Percentiles rank a stretch among this genome's conserved stretches.
Conservation (phyloP, 2,888 invertebrate species). For the Andrena bucephala region DNA sequence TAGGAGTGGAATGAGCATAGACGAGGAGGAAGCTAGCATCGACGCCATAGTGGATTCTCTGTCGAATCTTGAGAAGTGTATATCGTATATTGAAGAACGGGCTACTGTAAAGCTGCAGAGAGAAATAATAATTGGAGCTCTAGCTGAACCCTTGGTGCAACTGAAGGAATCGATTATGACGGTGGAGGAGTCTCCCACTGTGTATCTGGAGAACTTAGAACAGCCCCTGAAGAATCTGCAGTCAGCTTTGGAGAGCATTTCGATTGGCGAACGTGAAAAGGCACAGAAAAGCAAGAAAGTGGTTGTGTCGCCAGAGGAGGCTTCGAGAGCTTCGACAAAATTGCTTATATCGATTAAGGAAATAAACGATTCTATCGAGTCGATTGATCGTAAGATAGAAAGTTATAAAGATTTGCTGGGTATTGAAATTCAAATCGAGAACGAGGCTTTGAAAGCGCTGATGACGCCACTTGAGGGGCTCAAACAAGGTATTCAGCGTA, state of each 20-base stretch:
- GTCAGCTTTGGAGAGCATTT: conserved; percentile 53
- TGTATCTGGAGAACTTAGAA: conserved; percentile 65
- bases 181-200: conserved; percentile 64
- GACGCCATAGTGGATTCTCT: conserved; percentile 73
- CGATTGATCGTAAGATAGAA: conserved; percentile 60
- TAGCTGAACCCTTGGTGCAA: conserved; percentile 62
- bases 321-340: conserved; percentile 38
- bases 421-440: conserved; percentile 60
- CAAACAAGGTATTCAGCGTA: conserved; percentile 45
- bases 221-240: conserved; percentile 60
- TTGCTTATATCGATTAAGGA: conserved; percentile 45
- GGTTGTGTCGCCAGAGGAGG: conserved; percentile 35
- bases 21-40: conserved; percentile 63
- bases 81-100: conserved; percentile 71
- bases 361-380: conserved; percentile 58
- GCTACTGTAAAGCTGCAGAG: conserved; percentile 59
- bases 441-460: conserved; percentile 59
- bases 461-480: conserved; percentile 57
- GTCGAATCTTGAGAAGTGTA: conserved; percentile 72
- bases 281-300: background rate
- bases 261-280: conserved; percentile 5
- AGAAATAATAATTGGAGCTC: conserved; percentile 34
- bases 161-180: conserved; percentile 66
- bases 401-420: conserved; percentile 49
- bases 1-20: conserved; percentile 28